A percentile compares a stretch with the other conserved stretches of the same genome.
phyloP scores from a whole-genome alignment of 2,888 invertebrate species.

The Lamellibrachia columna region DNA sequence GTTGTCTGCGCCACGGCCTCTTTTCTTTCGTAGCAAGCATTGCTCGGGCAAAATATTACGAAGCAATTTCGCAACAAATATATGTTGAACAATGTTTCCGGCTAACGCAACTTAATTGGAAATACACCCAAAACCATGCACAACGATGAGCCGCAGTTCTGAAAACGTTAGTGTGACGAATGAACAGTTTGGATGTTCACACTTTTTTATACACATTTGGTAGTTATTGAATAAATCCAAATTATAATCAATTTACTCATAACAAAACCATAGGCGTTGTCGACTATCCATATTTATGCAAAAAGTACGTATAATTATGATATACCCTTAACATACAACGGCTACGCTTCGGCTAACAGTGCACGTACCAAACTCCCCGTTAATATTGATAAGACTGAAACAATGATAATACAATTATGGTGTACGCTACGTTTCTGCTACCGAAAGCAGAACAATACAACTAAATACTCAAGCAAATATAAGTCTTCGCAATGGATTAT shows the following conservation, averaged over 20 bases:
- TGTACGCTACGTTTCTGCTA: no score
- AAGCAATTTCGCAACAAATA: neutral
- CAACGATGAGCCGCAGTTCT: neutral
- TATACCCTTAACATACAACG: no score
- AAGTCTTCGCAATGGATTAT: no score
- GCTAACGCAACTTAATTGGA: neutral
- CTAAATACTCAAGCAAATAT: no score
- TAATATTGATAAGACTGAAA: no score
- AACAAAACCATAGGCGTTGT: neutral
- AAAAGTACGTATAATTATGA: neutral
- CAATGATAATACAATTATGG: no score
- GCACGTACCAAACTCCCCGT: no score
- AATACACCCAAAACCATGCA: neutral
- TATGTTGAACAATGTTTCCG: neutral
- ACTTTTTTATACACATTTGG: neutral
- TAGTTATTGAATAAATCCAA: neutral
- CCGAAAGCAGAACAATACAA: no score
- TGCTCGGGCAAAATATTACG: neutral
- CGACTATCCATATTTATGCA: neutral
- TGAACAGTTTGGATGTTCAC: neutral
- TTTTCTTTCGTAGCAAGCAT: neutral
- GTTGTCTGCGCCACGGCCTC: neutral
- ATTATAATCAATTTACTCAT: neutral
- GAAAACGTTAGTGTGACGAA: neutral
- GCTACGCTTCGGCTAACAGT: neutral